phyloP scores from a whole-genome alignment of 1,140 invertebrate genomes.

The Cotesia typhae region DNA sequence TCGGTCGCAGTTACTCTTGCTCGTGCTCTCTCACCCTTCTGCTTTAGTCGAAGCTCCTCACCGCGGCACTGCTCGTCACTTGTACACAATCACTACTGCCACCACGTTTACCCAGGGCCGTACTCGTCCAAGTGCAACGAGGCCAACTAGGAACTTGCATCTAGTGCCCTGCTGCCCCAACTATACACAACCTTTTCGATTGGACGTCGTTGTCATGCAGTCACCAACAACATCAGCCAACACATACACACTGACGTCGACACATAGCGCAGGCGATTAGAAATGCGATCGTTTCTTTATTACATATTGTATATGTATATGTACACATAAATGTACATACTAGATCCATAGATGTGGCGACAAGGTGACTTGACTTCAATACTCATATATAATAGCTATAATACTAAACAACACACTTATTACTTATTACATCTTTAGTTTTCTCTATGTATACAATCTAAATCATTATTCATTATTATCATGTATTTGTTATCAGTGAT shows the following conservation, averaged over 20 bases:
- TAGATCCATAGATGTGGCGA: not conserved
- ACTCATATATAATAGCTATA: too few species aligned
- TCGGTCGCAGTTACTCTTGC: too few species aligned
- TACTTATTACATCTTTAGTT: too few species aligned
- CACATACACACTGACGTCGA: not conserved
- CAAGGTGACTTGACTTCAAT: slow-evolving; percentile 17
- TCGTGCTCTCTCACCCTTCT: too few species aligned
- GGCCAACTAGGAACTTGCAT: slow-evolving; percentile 23
- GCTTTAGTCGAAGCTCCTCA: too few species aligned
- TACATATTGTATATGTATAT: not conserved
- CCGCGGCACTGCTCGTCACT: not conserved
- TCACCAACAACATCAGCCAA: not conserved
- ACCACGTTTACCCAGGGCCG: slow-evolving; percentile 32
- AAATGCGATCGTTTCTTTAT: slow-evolving; percentile 23
- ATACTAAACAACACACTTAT: too few species aligned
- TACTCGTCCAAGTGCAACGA: slow-evolving; percentile 33
- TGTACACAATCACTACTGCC: not conserved
- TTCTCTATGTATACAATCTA: too few species aligned
- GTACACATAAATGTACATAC: not conserved
- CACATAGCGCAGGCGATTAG: slow-evolving; percentile 23
- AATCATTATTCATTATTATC: too few species aligned
- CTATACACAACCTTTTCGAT: not conserved
- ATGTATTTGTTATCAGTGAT: too few species aligned
- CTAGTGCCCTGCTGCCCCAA: slow-evolving; percentile 1
- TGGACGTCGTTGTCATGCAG: slow-evolving; percentile 8